Percentiles rank a stretch among this genome's conserved stretches.
phyloP scores from a whole-genome alignment of 2,888 invertebrate species.

The Cremastobaeus sp. region DNA sequence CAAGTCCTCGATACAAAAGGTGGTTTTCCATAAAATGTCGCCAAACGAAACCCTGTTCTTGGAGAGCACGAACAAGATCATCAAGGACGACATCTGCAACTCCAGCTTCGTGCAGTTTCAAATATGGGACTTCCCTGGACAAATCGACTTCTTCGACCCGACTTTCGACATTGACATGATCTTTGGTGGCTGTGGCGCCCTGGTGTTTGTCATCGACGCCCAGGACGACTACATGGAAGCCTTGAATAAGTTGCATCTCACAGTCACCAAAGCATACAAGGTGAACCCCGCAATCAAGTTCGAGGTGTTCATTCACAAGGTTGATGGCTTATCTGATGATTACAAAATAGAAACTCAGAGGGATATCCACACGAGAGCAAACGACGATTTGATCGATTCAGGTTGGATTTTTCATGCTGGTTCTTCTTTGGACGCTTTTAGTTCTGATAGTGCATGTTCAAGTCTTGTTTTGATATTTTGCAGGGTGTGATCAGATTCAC shows the following conservation, averaged over 20 bases:
- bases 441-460: no score
- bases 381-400: constrained; percentile 94
- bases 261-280: constrained; percentile 96
- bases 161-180: constrained; percentile 97
- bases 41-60: constrained; percentile 99
- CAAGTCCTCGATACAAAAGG: constrained; percentile 99
- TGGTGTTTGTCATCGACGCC: constrained; percentile 99
- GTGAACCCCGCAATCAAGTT: constrained; percentile 97
- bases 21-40: constrained; percentile 99
- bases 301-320: constrained; percentile 99
- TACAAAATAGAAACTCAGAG: constrained; percentile 99
- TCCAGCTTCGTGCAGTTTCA: constrained; percentile 99
- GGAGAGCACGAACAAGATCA: constrained; percentile 98
- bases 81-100: constrained; percentile 98
- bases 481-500: constrained; percentile 89
- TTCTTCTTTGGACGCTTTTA: no score
- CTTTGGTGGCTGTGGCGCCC: constrained; percentile 97
- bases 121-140: constrained; percentile 99
- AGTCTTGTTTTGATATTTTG: constrained; percentile 57
- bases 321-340: constrained; percentile 99
- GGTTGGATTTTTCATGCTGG: no score
- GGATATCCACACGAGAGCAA: constrained; percentile 97
- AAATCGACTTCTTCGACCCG: constrained; percentile 98
- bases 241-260: constrained; percentile 92
- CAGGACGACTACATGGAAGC: constrained; percentile 99